A percentile compares a stretch with the other conserved stretches of the same genome.
phyloP scores from a whole-genome alignment of 2,113 vertebrate species.

The Bucco capensis region DNA sequence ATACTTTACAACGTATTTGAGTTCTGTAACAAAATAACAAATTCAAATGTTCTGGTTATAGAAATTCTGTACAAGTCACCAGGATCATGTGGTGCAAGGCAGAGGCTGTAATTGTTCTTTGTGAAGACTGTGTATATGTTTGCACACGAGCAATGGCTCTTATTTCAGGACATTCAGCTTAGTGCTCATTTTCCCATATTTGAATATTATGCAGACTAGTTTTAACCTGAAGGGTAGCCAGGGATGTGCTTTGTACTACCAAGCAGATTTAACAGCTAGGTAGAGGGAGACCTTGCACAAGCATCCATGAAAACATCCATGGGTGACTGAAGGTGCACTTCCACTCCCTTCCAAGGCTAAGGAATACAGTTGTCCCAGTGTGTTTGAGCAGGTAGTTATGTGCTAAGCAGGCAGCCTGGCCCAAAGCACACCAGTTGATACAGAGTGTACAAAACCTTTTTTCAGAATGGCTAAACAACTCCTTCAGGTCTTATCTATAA shows the following conservation, averaged over 20 bases:
- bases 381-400: not conserved
- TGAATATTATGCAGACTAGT: not conserved
- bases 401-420: not conserved
- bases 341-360: not conserved
- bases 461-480: not conserved
- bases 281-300: not conserved
- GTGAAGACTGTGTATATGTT: not conserved
- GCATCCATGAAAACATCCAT: not conserved
- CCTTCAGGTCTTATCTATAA: not conserved
- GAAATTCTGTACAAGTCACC: not conserved
- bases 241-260: not conserved
- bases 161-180: not conserved
- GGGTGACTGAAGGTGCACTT: not conserved
- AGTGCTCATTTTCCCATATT: not conserved
- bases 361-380: not conserved
- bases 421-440: not conserved
- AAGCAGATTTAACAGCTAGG: not conserved
- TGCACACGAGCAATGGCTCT: fast-evolving
- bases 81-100: not conserved
- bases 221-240: not conserved
- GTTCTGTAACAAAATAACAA: not conserved
- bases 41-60: not conserved
- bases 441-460: not conserved
- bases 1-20: not conserved
- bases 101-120: not conserved